These are phyloP conservation scores for Gymnopithys bicolor DNA, from an alignment of 2,797 vertebrate species.

Conservation along the genomic window DNA sequence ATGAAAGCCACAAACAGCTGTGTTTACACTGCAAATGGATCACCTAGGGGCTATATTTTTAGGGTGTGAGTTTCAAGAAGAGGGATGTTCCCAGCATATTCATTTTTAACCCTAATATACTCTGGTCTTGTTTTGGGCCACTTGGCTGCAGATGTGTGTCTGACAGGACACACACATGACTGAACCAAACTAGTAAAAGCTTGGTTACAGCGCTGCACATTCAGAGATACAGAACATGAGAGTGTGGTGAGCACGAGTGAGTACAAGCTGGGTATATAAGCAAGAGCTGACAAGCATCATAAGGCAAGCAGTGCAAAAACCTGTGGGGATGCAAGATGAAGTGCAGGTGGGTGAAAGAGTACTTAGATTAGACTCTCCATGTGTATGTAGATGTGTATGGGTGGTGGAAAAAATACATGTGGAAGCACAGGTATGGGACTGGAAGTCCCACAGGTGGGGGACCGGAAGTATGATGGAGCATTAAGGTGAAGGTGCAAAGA, in stretches of 20 bases:
- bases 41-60: neutral
- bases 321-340: neutral
- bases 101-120: neutral
- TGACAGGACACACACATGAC: neutral
- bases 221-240: neutral
- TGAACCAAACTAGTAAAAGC: neutral
- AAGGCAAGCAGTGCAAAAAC: neutral
- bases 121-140: neutral
- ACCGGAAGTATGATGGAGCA: fast-evolving
- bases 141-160: neutral
- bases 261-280: neutral
- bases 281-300: fast-evolving
- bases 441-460: neutral
- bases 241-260: fast-evolving
- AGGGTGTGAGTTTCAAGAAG: neutral
- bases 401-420: neutral
- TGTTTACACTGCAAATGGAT: conserved; percentile 27
- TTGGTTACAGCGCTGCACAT: neutral
- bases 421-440: neutral
- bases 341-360: neutral
- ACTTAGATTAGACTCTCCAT: fast-evolving
- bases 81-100: fast-evolving
- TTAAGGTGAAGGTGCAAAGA: neutral
- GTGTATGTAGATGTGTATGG: fast-evolving
- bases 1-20: conserved; percentile 60